These are phyloP conservation scores for Hormiphora californensis DNA, from an alignment of 37 sponge, comb jelly and placozoan genomes.

Conservation along the genomic window DNA sequence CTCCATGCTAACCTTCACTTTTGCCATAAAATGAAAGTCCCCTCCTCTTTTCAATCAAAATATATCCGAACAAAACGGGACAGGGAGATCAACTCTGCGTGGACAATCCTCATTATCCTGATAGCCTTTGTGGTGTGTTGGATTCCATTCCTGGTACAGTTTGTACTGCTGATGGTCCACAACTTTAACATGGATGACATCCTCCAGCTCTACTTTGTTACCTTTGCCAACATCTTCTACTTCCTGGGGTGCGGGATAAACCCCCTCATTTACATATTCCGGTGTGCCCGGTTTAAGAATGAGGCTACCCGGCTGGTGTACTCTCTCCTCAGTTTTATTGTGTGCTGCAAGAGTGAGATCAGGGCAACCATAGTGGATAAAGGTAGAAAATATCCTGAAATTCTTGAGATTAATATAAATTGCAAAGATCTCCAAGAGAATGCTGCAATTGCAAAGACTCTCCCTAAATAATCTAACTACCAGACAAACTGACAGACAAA, in stretches of 20 bases:
- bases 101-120: slow-evolving; percentile 44
- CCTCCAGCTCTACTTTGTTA: slow-evolving; percentile 38
- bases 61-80: slow-evolving; percentile 31
- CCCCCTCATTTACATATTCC: slow-evolving; percentile 2
- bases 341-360: neutral
- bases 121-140: slow-evolving; percentile 34
- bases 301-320: slow-evolving; percentile 8
- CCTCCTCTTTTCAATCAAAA: slow-evolving; percentile 39
- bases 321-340: neutral
- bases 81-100: slow-evolving; percentile 53
- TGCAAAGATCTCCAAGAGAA: no score
- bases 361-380: neutral
- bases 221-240: neutral
- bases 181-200: slow-evolving; percentile 32
- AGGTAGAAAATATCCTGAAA: neutral
- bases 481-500: no score
- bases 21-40: slow-evolving; percentile 25
- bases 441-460: no score
- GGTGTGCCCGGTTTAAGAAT: slow-evolving; percentile 34
- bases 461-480: no score
- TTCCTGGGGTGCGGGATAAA: slow-evolving; percentile 47
- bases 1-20: slow-evolving; percentile 54
- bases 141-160: slow-evolving; percentile 35
- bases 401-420: neutral
- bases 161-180: neutral